phyloP scores from a whole-genome alignment of 2,113 vertebrate species.

The Lethenteron camtschaticum region DNA sequence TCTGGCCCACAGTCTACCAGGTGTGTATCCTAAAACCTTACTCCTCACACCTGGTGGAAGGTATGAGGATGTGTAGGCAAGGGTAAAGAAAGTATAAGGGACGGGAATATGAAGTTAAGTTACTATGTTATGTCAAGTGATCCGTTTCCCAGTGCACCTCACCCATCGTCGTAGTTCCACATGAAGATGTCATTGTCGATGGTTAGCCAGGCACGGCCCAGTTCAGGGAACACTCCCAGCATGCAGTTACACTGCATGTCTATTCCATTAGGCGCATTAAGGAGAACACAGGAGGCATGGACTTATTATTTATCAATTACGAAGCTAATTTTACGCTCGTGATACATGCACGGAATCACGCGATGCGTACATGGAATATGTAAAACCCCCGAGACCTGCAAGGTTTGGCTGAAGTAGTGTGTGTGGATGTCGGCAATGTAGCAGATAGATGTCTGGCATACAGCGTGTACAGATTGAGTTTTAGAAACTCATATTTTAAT shows the following conservation, averaged over 20 bases:
- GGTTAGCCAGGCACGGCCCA: slow-evolving; percentile 77
- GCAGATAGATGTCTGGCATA: not conserved
- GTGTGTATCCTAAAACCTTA: too few relatives aligned
- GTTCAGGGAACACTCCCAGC: slow-evolving; percentile 95
- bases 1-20: too few relatives aligned
- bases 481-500: not conserved
- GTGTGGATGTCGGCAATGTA: not conserved
- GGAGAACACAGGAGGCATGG: slow-evolving; percentile 8
- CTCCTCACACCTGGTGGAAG: too few relatives aligned
- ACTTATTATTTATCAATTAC: not conserved
- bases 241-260: slow-evolving; percentile 99
- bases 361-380: too few relatives aligned
- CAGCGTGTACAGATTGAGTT: not conserved
- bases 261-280: slow-evolving; percentile 31
- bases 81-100: too few relatives aligned
- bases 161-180: slow-evolving; percentile 99
- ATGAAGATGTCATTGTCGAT: slow-evolving; percentile 95
- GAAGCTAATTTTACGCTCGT: too few relatives aligned
- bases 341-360: too few relatives aligned
- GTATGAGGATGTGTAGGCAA: too few relatives aligned
- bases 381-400: not conserved
- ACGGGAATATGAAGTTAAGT: too few relatives aligned
- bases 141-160: slow-evolving; percentile 11
- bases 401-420: not conserved
- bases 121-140: too few relatives aligned